Evolutionary conservation across 2,113 vertebrate species (phyloP).

Genomic region (Varanus komodoensis): DNA sequence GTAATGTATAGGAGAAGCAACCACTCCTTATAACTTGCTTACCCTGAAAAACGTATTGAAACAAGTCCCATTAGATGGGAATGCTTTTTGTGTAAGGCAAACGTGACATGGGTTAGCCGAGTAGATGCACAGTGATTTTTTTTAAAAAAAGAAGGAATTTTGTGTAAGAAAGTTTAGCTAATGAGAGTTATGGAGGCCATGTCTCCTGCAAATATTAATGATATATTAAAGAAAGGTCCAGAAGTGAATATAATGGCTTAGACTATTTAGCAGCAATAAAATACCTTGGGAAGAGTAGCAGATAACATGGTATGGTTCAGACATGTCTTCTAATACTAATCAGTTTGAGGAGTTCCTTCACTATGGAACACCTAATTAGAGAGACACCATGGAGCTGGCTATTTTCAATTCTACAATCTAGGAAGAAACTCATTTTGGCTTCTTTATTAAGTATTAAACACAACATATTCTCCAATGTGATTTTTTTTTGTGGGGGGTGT

Average conservation of each 20-base stretch:
- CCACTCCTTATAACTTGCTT: background rate
- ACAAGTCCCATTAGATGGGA: background rate
- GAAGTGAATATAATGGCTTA: background rate
- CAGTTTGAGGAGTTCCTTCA: background rate
- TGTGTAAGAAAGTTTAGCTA: background rate
- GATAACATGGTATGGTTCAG: background rate
- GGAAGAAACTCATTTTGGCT: background rate
- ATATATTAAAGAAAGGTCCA: background rate
- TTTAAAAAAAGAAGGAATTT: background rate
- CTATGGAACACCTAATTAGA: background rate
- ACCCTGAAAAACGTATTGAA: background rate
- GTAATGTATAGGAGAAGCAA: background rate
- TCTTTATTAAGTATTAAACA: background rate
- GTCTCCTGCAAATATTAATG: background rate
- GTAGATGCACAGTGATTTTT: background rate
- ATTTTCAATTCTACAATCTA: slow-evolving; percentile 2
- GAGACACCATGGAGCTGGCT: background rate
- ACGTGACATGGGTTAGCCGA: background rate
- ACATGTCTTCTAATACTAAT: background rate
- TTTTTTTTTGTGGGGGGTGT: background rate
- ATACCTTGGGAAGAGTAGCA: background rate
- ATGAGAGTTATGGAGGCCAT: background rate
- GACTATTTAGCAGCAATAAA: background rate
- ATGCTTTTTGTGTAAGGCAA: background rate
- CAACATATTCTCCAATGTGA: background rate